These are phyloP conservation scores for Steatornis caripensis DNA, from an alignment of 2,113 vertebrate species.

Conservation along the genomic window DNA sequence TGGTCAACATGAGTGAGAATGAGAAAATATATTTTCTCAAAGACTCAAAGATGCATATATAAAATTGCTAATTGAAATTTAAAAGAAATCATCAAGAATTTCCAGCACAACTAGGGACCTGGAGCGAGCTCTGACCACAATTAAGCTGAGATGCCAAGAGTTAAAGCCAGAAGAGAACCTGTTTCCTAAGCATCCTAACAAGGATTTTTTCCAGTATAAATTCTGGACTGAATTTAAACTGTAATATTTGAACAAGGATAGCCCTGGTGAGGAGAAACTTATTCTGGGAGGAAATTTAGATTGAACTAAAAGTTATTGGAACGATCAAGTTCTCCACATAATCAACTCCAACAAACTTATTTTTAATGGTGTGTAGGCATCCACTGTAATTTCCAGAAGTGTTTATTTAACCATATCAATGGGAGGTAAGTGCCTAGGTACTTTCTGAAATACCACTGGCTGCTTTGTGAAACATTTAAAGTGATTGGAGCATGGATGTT, in stretches of 20 bases:
- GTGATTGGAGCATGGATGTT: not conserved
- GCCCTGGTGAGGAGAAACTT: not conserved
- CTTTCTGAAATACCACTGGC: not conserved
- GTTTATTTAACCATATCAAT: not conserved
- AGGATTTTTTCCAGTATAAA: not conserved
- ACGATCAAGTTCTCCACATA: not conserved
- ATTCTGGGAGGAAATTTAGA: not conserved
- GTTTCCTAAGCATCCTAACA: not conserved
- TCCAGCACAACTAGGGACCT: not conserved
- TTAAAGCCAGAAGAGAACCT: not conserved
- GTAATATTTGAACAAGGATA: not conserved
- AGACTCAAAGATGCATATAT: fast-evolving
- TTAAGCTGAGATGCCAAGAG: no score
- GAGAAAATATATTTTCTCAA: not conserved
- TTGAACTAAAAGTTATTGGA: not conserved
- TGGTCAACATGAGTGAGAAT: not conserved
- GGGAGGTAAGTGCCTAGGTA: not conserved
- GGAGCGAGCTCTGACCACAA: not conserved
- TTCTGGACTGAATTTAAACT: not conserved
- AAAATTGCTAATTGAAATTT: fast-evolving
- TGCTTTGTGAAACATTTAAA: not conserved
- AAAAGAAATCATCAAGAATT: not conserved
- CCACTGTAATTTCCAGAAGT: not conserved
- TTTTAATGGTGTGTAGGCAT: not conserved
- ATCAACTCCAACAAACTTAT: not conserved